phyloP scores from a whole-genome alignment of 92 coral and sea anemone species.

The Porites lobata region DNA sequence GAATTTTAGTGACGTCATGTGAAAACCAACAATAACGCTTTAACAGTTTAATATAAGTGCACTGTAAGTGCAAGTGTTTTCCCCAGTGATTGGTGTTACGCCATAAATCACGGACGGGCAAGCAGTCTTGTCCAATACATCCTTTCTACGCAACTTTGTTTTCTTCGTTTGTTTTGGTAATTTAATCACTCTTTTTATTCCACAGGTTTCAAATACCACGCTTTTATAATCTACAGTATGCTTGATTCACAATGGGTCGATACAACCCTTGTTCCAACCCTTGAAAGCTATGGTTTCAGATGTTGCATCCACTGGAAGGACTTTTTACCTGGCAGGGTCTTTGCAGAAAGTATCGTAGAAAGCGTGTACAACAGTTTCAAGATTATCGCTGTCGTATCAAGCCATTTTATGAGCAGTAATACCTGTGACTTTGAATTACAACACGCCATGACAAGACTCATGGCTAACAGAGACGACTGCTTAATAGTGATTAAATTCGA shows the following conservation, averaged over 20 bases:
- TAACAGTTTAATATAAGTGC: too few species aligned
- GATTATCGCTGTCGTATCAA: conserved; percentile 39
- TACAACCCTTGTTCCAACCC: background rate
- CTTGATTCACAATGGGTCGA: conserved; percentile 2
- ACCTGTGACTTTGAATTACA: background rate
- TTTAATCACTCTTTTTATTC: background rate
- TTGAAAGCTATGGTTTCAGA: conserved; percentile 22
- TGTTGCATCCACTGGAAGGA: conserved; percentile 49
- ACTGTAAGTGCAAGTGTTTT: too few species aligned
- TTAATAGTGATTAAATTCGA: conserved; percentile 35
- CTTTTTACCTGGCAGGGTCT: conserved; percentile 23
- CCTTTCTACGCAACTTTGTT: background rate
- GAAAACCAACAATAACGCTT: too few species aligned
- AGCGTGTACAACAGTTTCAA: conserved; percentile 42
- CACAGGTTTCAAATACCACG: conserved; percentile 48
- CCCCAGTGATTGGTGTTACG: too few species aligned
- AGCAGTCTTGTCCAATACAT: too few species aligned
- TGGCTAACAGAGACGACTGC: conserved; percentile 29
- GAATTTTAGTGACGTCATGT: too few species aligned
- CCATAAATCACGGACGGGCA: too few species aligned
- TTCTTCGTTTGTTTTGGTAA: background rate
- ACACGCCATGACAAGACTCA: conserved; percentile 16
- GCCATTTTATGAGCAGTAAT: background rate
- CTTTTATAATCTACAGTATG: conserved; percentile 42
- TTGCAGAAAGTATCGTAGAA: conserved; percentile 4